Evolutionary conservation across 2,888 invertebrate species (phyloP).

Genomic region (Patella pellucida): DNA sequence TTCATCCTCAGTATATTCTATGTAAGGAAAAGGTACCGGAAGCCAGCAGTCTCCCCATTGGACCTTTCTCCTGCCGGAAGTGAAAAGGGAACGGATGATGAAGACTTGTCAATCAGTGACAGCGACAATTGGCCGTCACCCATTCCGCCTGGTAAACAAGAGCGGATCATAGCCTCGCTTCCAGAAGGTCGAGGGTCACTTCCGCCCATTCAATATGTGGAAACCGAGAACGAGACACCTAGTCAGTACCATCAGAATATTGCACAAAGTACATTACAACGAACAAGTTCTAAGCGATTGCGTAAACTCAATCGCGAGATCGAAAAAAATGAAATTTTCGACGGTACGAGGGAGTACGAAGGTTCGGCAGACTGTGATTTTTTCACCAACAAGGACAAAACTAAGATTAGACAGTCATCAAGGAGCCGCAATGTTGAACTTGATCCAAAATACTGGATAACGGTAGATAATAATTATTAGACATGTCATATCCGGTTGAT

Average conservation of each 20-base stretch:
- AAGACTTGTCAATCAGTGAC: slow-evolving; percentile 35
- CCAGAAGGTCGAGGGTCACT: not conserved
- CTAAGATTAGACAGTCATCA: slow-evolving; percentile 47
- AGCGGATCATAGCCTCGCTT: slow-evolving; percentile 24
- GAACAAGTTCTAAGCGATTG: slow-evolving; percentile 39
- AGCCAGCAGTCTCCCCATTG: slow-evolving; percentile 28
- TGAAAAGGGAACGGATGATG: slow-evolving; percentile 43
- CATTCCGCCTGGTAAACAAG: slow-evolving; percentile 12
- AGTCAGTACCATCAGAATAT: slow-evolving; percentile 25
- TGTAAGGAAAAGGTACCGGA: slow-evolving; percentile 27
- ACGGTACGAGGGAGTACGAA: slow-evolving; percentile 52
- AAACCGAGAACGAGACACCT: slow-evolving; percentile 27
- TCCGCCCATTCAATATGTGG: slow-evolving; percentile 28
- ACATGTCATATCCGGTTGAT: not conserved
- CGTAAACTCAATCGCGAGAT: slow-evolving; percentile 41
- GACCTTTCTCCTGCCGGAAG: slow-evolving; percentile 30
- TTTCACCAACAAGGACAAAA: slow-evolving; percentile 44
- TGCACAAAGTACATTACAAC: slow-evolving; percentile 31
- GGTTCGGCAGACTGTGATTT: slow-evolving; percentile 48
- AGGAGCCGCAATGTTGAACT: slow-evolving; percentile 41
- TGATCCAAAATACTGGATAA: slow-evolving; percentile 42
- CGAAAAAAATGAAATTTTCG: slow-evolving; percentile 49
- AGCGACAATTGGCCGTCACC: slow-evolving; percentile 21
- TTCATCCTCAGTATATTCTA: slow-evolving; percentile 27
- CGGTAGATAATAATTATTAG: slow-evolving; percentile 32